These are phyloP conservation scores for Misgurnus anguillicaudatus DNA, from an alignment of 2,113 vertebrate species.

Conservation along the genomic window DNA sequence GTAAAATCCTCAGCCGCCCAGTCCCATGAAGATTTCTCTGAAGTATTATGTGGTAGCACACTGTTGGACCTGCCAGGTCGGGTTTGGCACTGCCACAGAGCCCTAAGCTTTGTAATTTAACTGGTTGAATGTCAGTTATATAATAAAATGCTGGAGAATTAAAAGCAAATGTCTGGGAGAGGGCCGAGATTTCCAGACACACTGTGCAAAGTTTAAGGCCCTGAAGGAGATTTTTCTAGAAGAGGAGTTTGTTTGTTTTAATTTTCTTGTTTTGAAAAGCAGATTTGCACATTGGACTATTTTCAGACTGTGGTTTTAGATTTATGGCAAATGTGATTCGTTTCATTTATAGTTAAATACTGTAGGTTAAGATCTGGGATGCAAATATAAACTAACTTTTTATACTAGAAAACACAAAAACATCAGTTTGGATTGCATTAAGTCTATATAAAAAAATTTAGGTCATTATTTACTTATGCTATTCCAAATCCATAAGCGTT, in stretches of 20 bases:
- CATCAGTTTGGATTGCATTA: no score
- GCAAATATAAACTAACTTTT: no score
- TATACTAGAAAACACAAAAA: no score
- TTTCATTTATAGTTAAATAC: neutral
- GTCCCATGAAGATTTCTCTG: slow-evolving; percentile 51
- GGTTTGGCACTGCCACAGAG: slow-evolving; percentile 47
- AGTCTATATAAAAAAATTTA: no score
- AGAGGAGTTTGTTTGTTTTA: neutral
- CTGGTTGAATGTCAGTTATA: slow-evolving; percentile 57
- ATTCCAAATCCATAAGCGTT: no score
- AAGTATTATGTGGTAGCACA: slow-evolving; percentile 35
- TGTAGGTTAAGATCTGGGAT: no score
- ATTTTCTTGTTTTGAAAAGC: neutral
- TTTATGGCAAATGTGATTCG: neutral
- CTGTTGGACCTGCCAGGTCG: slow-evolving; percentile 39
- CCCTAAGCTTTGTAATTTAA: slow-evolving; percentile 55
- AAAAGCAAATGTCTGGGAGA: slow-evolving; percentile 40
- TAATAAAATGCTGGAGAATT: slow-evolving; percentile 25
- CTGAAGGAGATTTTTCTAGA: neutral
- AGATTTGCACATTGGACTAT: neutral
- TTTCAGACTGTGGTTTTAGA: neutral
- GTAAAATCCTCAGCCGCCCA: slow-evolving; percentile 47
- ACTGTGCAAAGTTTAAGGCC: neutral
- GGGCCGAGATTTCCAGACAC: neutral
- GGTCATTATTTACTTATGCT: no score